Percentiles rank a stretch among this genome's conserved stretches.
These are phyloP conservation scores for Etheostoma cragini DNA, from an alignment of 2,113 vertebrate species.

Conservation along the genomic window DNA sequence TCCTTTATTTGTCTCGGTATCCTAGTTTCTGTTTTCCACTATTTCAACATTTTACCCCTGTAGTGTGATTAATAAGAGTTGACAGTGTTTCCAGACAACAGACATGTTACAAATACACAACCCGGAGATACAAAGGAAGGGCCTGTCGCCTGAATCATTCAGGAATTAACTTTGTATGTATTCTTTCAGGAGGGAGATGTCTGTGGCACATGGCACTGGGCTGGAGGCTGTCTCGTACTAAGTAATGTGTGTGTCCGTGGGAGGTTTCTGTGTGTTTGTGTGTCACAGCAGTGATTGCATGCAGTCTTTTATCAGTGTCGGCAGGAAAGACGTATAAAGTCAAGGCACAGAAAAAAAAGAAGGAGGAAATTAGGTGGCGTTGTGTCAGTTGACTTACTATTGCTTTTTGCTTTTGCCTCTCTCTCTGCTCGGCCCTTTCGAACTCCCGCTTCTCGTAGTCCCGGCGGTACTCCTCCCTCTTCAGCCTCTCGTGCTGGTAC, in stretches of 20 bases:
- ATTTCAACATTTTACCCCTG: conserved; percentile 61
- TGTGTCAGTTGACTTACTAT: conserved; percentile 88
- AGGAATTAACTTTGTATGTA: conserved; percentile 75
- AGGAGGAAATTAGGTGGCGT: conserved; percentile 21
- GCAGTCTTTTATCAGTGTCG: conserved; percentile 49
- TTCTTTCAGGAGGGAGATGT: conserved; percentile 55
- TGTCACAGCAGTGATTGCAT: conserved; percentile 58
- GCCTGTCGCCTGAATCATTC: conserved; percentile 80
- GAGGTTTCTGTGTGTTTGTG: conserved; percentile 48
- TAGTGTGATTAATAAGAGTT: conserved; percentile 81
- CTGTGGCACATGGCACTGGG: conserved; percentile 56
- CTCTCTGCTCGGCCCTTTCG: conserved; percentile 94
- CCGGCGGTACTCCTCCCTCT: conserved; percentile 93
- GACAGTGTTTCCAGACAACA: conserved; percentile 73
- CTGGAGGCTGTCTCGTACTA: conserved; percentile 64
- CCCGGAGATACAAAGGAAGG: conserved; percentile 76
- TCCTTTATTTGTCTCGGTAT: conserved; percentile 42
- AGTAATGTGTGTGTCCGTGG: conserved; percentile 52
- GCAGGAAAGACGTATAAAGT: conserved; percentile 21
- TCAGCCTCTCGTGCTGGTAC: conserved; percentile 95
- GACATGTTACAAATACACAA: conserved; percentile 80
- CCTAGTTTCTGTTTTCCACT: conserved; percentile 61
- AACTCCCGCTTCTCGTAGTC: conserved; percentile 95
- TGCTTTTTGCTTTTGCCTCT: conserved; percentile 93
- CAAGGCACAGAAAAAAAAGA: conserved; percentile 17